These are phyloP conservation scores for Metallyticus violacea DNA, from an alignment of 2,888 invertebrate genomes.

Conservation along the genomic window DNA sequence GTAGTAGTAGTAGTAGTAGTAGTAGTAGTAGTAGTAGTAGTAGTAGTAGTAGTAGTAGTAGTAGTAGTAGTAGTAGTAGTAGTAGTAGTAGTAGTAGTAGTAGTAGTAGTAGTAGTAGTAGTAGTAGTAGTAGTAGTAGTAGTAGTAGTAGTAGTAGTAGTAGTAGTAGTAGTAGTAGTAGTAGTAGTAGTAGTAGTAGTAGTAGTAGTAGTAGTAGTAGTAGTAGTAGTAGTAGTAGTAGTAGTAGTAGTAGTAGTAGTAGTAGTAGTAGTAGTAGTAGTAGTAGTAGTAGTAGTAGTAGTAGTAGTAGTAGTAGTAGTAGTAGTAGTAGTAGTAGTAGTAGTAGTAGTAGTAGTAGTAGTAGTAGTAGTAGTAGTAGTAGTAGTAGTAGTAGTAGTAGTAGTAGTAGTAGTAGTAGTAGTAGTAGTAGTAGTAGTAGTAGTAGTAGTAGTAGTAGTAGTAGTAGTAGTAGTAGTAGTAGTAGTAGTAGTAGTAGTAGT, in stretches of 20 bases:
- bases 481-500: slow-evolving; percentile 7
- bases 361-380: slow-evolving; percentile 7
- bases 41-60: slow-evolving; percentile 5
- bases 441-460: neutral
- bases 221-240: slow-evolving; percentile 7
- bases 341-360: slow-evolving; percentile 7
- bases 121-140: slow-evolving; percentile 7
- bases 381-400: slow-evolving; percentile 5
- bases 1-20: slow-evolving; percentile 5
- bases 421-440: neutral
- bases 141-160: slow-evolving; percentile 7
- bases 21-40: slow-evolving; percentile 5
- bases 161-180: slow-evolving; percentile 7
- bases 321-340: slow-evolving; percentile 4
- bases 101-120: slow-evolving; percentile 5
- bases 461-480: neutral
- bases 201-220: slow-evolving; percentile 7
- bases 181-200: slow-evolving; percentile 7
- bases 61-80: slow-evolving; percentile 5
- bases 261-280: slow-evolving; percentile 5
- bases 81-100: slow-evolving; percentile 5
- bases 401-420: slow-evolving; percentile 7
- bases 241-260: slow-evolving; percentile 5
- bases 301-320: slow-evolving; percentile 7
- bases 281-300: slow-evolving; percentile 7